Percentiles rank a stretch among this genome's conserved stretches.
These are phyloP conservation scores for Ashinkailepas kermadecensis DNA, from an alignment of 2,888 invertebrate genomes.

Conservation along the genomic window DNA sequence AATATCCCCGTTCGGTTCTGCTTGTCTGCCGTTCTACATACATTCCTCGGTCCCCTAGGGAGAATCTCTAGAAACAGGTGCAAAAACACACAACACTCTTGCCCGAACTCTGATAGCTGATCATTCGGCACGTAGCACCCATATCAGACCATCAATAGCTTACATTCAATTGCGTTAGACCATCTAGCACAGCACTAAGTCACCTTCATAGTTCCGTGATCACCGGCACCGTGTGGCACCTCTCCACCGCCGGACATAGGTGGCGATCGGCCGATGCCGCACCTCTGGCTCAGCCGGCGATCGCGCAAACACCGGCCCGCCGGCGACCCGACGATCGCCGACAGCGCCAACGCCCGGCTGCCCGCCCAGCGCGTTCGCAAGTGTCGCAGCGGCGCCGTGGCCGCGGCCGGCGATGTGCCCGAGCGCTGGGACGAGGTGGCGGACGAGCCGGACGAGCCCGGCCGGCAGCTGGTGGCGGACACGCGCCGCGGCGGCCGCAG, in stretches of 20 bases:
- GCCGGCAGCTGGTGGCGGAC: background rate
- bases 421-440: background rate
- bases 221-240: background rate
- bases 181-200: too few species aligned
- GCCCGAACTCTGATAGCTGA: too few species aligned
- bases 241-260: background rate
- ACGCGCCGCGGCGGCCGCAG: background rate
- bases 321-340: background rate
- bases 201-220: too few species aligned
- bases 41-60: too few species aligned
- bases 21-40: too few species aligned
- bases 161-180: too few species aligned
- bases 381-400: background rate
- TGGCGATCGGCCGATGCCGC: background rate
- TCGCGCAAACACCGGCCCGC: background rate
- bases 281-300: background rate
- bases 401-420: background rate
- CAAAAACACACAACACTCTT: too few species aligned
- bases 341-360: conserved; percentile 11
- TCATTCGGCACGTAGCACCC: too few species aligned
- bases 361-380: background rate
- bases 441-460: background rate
- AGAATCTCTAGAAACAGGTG: too few species aligned
- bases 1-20: too few species aligned
- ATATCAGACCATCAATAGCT: too few species aligned